Evolutionary conservation across 2,113 vertebrate species (phyloP).

Genomic region (Notothenia rossii): DNA sequence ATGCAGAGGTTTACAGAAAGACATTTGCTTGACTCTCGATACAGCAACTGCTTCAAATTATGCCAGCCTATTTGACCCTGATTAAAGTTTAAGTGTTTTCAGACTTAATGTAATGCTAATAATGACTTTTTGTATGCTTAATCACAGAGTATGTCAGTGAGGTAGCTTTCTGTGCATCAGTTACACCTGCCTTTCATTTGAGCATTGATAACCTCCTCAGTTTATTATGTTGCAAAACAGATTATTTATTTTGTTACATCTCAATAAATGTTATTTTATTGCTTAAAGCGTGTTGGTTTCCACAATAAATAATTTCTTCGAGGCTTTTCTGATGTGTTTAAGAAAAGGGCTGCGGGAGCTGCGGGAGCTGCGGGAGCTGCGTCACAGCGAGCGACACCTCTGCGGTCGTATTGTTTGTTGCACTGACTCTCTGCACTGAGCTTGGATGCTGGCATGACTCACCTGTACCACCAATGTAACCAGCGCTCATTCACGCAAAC

Average conservation of each 20-base stretch:
- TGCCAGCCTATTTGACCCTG: background rate
- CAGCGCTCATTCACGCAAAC: slow-evolving; percentile 1
- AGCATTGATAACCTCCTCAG: slow-evolving; percentile 69
- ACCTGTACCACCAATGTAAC: slow-evolving; percentile 67
- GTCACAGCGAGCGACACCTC: slow-evolving; percentile 63
- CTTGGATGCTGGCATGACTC: slow-evolving; percentile 67
- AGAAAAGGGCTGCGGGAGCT: slow-evolving; percentile 46
- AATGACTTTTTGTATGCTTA: slow-evolving; percentile 31
- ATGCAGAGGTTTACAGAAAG: slow-evolving; percentile 24
- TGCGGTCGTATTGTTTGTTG: slow-evolving; percentile 64
- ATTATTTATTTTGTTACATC: slow-evolving; percentile 98
- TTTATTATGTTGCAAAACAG: slow-evolving; percentile 91
- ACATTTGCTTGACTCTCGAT: slow-evolving; percentile 48
- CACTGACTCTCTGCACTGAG: slow-evolving; percentile 46
- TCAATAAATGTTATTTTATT: slow-evolving; percentile 97
- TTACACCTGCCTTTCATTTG: slow-evolving; percentile 60
- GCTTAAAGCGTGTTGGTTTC: slow-evolving; percentile 75
- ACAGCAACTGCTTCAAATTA: slow-evolving; percentile 25
- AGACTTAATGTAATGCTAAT: slow-evolving; percentile 18
- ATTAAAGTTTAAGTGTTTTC: slow-evolving; percentile 21
- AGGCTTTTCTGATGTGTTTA: slow-evolving; percentile 46
- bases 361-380: slow-evolving; percentile 64
- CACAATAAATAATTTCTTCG: slow-evolving; percentile 15
- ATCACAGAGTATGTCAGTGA: slow-evolving; percentile 49
- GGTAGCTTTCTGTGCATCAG: slow-evolving; percentile 59